A percentile compares a stretch with the other conserved stretches of the same genome.
Evolutionary conservation across 2,113 vertebrate species (phyloP).

Genomic region (Siniperca chuatsi): DNA sequence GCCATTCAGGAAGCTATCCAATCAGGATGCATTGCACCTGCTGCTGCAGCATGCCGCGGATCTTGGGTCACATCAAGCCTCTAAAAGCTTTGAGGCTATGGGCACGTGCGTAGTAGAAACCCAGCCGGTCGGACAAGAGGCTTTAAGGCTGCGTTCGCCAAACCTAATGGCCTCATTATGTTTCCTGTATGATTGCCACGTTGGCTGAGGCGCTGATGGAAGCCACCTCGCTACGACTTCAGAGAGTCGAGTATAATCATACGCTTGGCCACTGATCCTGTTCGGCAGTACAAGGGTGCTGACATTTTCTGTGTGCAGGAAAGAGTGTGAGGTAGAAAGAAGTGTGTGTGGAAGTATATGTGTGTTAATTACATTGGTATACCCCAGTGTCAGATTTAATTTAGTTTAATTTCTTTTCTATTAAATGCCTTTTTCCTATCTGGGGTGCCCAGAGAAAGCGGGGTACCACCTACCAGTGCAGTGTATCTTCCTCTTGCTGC

Average conservation of each 20-base stretch:
- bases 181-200: conserved; percentile 61
- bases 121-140: conserved; percentile 39
- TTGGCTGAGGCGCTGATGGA: conserved; percentile 43
- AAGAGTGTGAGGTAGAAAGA: conserved; percentile 3
- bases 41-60: conserved; percentile 27
- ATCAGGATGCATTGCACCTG: conserved; percentile 66
- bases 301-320: conserved; percentile 33
- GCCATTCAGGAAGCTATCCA: conserved; percentile 66
- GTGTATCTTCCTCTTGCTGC: neutral
- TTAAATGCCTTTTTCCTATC: conserved; percentile 50
- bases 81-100: conserved; percentile 63
- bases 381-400: conserved; percentile 64
- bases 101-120: conserved; percentile 24
- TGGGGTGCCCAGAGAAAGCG: neutral
- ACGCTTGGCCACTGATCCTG: conserved; percentile 75
- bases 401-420: conserved; percentile 64
- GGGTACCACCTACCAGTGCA: neutral
- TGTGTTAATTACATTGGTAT: conserved; percentile 64
- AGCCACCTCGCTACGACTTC: conserved; percentile 49
- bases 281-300: conserved; percentile 58
- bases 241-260: conserved; percentile 67
- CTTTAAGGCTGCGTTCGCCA: conserved; percentile 53
- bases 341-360: neutral
- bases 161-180: conserved; percentile 76
- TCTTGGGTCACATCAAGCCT: conserved; percentile 40